Percentiles rank a stretch among this genome's conserved stretches.
Evolutionary conservation across 2,888 invertebrate genomes (phyloP).

Genomic region (Cephus nigrinus): DNA sequence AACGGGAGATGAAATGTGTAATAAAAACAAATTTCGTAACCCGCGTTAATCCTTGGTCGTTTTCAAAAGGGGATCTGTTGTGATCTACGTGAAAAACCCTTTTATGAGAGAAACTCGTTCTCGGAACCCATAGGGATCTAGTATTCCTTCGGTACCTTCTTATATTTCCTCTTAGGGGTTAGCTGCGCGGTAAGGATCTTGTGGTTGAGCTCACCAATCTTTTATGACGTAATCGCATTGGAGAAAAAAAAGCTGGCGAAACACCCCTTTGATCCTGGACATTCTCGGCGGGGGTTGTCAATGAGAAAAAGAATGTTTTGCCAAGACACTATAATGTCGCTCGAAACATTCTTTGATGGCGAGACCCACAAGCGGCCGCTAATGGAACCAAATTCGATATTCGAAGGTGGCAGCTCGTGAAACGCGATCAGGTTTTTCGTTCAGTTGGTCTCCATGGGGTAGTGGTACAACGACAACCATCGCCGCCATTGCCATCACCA

Average conservation of each 20-base stretch:
- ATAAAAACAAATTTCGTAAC: too few relatives aligned
- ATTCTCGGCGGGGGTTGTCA: conserved; percentile 20
- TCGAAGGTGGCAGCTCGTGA: conserved; percentile 65
- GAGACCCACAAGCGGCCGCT: conserved; percentile 47
- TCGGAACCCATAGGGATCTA: too few relatives aligned
- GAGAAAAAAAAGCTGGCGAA: conserved; percentile 26
- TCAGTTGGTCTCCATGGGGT: conserved; percentile 1
- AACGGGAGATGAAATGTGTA: too few relatives aligned
- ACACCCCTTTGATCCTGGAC: conserved; percentile 37
- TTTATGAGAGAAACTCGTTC: too few relatives aligned
- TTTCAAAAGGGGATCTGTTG: too few relatives aligned
- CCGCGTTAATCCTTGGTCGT: too few relatives aligned
- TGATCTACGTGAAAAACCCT: too few relatives aligned
- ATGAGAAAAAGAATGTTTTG: conserved; percentile 20
- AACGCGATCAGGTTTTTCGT: conserved; percentile 59
- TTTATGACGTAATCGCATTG: conserved; percentile 42
- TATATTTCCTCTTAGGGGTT: too few relatives aligned
- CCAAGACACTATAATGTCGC: conserved; percentile 25
- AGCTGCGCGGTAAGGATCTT: too few relatives aligned
- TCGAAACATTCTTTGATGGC: conserved; percentile 52
- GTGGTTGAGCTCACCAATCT: conserved; percentile 3
- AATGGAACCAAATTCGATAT: conserved; percentile 55
- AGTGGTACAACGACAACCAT: too few relatives aligned
- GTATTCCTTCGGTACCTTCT: too few relatives aligned
- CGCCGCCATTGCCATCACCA: too few relatives aligned